Conservation (phyloP, 2,888 invertebrate genomes). For the Schizaphis graminum region DNA sequence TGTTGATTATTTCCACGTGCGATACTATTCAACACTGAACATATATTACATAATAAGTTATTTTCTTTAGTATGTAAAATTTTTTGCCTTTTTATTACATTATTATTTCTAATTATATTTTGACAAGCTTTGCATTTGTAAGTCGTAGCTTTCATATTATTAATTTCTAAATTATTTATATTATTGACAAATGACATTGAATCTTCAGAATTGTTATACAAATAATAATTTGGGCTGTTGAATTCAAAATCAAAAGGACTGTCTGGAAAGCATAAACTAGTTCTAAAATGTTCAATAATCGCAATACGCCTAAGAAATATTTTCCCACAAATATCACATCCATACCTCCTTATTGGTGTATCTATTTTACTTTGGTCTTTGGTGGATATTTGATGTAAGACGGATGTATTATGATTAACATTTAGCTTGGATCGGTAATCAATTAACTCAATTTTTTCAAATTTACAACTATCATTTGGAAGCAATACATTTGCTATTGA, state of each 20-base stretch:
- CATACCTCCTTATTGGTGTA: neutral
- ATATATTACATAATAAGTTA: neutral
- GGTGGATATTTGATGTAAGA: neutral
- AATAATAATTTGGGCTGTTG: neutral
- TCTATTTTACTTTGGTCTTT: neutral
- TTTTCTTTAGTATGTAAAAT: constrained; percentile 23
- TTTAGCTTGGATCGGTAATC: neutral
- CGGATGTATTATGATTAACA: constrained; percentile 1
- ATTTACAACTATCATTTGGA: neutral
- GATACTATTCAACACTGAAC: neutral
- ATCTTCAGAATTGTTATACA: neutral
- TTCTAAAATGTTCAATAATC: constrained; percentile 53
- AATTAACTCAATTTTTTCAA: neutral
- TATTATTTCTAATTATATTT: neutral
- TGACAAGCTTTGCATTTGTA: neutral
- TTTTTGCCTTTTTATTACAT: neutral
- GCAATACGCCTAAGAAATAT: constrained; percentile 1
- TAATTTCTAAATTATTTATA: neutral
- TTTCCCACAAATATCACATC: constrained; percentile 52
- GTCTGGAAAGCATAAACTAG: constrained; percentile 56
- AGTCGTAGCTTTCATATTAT: neutral
- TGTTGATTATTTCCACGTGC: neutral
- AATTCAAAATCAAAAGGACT: neutral
- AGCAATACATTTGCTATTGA: constrained; percentile 30
- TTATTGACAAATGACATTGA: neutral